Conservation (phyloP, 2,113 vertebrate species). For the Tapirus terrestris region DNA sequence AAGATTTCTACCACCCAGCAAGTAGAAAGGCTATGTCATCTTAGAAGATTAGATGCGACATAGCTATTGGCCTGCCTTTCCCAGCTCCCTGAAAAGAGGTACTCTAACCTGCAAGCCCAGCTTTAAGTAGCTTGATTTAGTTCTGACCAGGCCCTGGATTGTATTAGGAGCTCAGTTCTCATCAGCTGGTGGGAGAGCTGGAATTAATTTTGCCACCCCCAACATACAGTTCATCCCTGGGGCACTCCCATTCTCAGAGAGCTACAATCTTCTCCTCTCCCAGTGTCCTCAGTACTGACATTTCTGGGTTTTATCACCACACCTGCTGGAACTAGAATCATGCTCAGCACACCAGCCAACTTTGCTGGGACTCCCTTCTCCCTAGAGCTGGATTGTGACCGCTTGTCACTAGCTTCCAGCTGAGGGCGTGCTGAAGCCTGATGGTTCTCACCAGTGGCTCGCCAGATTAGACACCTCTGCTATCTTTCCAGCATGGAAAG, state of each 20-base stretch:
- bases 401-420: background rate
- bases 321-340: background rate
- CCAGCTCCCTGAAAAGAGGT: background rate
- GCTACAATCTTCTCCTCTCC: background rate
- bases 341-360: background rate
- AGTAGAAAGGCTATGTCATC: background rate
- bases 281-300: background rate
- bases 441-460: background rate
- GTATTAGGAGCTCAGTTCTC: background rate
- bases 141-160: background rate
- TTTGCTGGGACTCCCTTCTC: background rate
- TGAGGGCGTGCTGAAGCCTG: background rate
- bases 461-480: background rate
- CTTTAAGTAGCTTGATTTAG: background rate
- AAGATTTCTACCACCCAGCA: background rate
- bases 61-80: background rate
- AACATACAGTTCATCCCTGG: background rate
- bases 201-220: background rate
- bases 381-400: background rate
- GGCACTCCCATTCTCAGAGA: background rate
- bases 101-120: background rate
- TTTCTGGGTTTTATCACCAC: background rate
- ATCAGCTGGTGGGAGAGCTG: background rate
- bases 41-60: background rate
- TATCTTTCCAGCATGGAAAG: background rate